A percentile compares a stretch with the other conserved stretches of the same genome.
Conservation (phyloP, 2,888 invertebrate species). For the Achlya flavicornis region DNA sequence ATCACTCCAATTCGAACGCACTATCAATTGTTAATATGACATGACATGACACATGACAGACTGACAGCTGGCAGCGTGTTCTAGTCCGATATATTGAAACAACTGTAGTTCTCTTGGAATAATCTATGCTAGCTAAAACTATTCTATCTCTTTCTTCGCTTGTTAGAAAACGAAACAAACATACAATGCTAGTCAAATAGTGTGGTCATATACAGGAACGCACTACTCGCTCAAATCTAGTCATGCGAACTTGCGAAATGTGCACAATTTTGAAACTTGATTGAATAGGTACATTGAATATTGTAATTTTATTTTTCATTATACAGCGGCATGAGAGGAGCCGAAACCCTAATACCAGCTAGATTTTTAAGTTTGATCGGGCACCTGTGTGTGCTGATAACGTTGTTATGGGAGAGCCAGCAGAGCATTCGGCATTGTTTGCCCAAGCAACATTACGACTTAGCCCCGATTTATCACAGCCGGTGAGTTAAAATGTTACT, state of each 20-base stretch:
- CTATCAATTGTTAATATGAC: no score
- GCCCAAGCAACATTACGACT: slow-evolving; percentile 72
- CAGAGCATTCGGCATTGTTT: slow-evolving; percentile 82
- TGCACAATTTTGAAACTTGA: background rate
- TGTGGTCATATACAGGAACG: background rate
- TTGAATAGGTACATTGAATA: background rate
- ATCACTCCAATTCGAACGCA: no score
- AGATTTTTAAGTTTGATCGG: slow-evolving; percentile 88
- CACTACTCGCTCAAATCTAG: background rate
- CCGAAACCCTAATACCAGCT: slow-evolving; percentile 84
- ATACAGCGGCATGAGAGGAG: slow-evolving; percentile 70
- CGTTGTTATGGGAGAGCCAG: slow-evolving; percentile 87
- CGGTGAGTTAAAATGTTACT: slow-evolving; percentile 67
- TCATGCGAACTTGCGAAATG: background rate
- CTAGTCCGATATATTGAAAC: no score
- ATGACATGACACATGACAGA: no score
- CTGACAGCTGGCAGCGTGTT: no score
- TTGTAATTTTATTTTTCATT: background rate
- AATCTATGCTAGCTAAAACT: background rate
- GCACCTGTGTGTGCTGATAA: slow-evolving; percentile 87
- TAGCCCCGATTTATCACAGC: slow-evolving; percentile 83
- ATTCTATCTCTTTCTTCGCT: background rate
- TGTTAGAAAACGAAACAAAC: background rate
- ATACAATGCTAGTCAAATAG: background rate
- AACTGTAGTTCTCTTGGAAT: no score